Percentiles rank a stretch among this genome's conserved stretches.
Conservation (phyloP, 1,140 invertebrate species). For the Drosophila persimilis region DNA sequence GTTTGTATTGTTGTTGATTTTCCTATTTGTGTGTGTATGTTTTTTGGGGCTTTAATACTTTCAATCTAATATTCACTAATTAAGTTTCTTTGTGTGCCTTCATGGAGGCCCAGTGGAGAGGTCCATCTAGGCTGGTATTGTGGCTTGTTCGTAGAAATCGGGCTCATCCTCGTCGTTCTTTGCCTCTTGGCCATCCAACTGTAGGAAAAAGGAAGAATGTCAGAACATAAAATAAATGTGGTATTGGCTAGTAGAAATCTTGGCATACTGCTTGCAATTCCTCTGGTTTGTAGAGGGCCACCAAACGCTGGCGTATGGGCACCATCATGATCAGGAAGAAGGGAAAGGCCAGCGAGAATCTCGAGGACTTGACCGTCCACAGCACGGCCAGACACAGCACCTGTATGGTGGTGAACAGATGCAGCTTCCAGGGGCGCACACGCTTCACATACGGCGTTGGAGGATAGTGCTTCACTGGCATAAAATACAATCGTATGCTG, state of each 20-base stretch:
- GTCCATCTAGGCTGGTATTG: conserved; percentile 87
- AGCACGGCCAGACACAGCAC: conserved; percentile 89
- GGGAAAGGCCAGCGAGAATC: conserved; percentile 93
- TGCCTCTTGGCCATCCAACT: conserved; percentile 92
- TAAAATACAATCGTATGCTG: conserved; percentile 92
- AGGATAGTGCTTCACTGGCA: conserved; percentile 97
- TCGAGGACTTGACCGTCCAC: conserved; percentile 95
- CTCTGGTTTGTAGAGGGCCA: conserved; percentile 88
- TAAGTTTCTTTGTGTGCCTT: conserved; percentile 18
- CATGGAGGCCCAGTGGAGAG: not conserved
- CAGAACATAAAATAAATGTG: not conserved
- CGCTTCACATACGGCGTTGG: conserved; percentile 90
- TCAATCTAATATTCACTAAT: conserved; percentile 59
- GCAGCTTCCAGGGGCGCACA: conserved; percentile 95
- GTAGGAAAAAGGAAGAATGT: conserved; percentile 58
- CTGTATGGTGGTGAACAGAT: conserved; percentile 94
- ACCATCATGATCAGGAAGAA: conserved; percentile 96
- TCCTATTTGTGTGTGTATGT: conserved; percentile 19
- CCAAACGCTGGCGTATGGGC: conserved; percentile 91
- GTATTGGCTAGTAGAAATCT: not conserved
- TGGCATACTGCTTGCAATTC: conserved; percentile 92
- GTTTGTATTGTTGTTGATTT: conserved; percentile 36
- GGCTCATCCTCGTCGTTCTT: conserved; percentile 92
- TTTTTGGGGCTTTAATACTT: conserved; percentile 66
- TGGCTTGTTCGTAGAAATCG: conserved; percentile 95